phyloP scores from a whole-genome alignment of 2,797 vertebrate genomes.

The Notamacropus eugenii region DNA sequence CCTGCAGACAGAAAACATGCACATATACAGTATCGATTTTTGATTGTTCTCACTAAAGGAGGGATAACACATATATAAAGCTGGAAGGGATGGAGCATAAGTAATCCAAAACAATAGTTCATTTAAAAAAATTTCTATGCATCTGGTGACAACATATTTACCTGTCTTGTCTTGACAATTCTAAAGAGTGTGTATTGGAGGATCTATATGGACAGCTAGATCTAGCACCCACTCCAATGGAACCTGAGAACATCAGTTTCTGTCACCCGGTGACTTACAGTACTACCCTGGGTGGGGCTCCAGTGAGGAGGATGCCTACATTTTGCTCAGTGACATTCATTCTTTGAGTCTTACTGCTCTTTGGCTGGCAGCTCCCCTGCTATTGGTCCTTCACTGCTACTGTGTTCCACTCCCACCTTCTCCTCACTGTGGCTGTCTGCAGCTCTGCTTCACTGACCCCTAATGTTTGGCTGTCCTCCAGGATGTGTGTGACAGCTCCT shows the following conservation, averaged over 20 bases:
- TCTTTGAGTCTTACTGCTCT: background rate
- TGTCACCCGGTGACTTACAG: background rate
- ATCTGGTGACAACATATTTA: conserved; percentile 63
- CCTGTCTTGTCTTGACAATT: conserved; percentile 48
- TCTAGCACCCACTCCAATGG: background rate
- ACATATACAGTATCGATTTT: background rate
- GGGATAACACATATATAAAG: background rate
- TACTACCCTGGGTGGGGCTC: background rate
- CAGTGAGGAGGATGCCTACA: background rate
- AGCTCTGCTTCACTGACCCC: background rate
- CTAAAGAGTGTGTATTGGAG: background rate
- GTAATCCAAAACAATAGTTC: conserved; percentile 53
- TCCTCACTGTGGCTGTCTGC: background rate
- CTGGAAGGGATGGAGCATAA: conserved; percentile 34
- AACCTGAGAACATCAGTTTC: background rate
- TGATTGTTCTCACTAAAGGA: conserved; percentile 36
- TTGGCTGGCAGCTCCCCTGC: background rate
- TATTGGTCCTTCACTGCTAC: background rate
- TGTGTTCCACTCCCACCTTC: background rate
- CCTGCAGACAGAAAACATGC: background rate
- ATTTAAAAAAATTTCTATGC: conserved; percentile 64
- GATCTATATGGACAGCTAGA: background rate
- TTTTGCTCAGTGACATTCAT: background rate
- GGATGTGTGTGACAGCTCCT: background rate
- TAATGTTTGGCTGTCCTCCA: background rate